phyloP scores from a whole-genome alignment of 1,140 invertebrate genomes.

The Bilobella aurantiaca region DNA sequence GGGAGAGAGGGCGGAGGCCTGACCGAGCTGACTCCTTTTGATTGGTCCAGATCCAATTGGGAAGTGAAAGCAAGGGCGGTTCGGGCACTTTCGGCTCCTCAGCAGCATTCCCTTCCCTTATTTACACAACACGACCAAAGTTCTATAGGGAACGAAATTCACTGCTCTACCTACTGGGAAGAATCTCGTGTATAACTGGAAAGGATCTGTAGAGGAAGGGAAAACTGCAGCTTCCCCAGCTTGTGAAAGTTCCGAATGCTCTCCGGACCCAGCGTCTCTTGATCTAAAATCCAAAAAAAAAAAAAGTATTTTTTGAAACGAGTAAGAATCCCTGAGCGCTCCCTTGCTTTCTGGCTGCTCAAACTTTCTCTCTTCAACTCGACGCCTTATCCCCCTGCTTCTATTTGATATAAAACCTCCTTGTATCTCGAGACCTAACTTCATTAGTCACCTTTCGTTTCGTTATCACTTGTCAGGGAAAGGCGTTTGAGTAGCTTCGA shows the following conservation, averaged over 20 bases:
- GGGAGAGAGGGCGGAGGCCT: not conserved
- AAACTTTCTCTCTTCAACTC: too few relatives aligned
- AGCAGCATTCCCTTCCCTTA: not conserved
- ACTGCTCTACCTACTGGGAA: too few relatives aligned
- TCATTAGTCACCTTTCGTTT: slow-evolving; percentile 42
- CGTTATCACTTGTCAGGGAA: slow-evolving; percentile 36
- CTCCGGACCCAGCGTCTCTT: slow-evolving; percentile 3
- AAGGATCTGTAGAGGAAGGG: not conserved
- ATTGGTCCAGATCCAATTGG: slow-evolving; percentile 15
- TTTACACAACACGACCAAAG: not conserved
- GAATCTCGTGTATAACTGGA: too few relatives aligned
- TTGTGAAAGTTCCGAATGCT: not conserved
- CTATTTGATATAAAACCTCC: slow-evolving; percentile 37
- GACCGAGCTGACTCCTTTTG: slow-evolving; percentile 2
- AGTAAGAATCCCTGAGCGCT: slow-evolving; percentile 9
- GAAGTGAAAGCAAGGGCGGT: not conserved
- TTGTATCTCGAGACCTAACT: slow-evolving; percentile 36
- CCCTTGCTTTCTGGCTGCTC: too few relatives aligned
- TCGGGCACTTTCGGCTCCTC: not conserved
- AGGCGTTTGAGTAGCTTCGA: not conserved
- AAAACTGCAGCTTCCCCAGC: not conserved
- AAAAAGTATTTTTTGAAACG: slow-evolving; percentile 9
- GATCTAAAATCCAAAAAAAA: slow-evolving; percentile 4
- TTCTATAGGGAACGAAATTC: slow-evolving; percentile 20
- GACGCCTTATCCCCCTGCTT: not conserved